Conservation (phyloP, 92 coral and sea anemone species). For the Porites divaricata region DNA sequence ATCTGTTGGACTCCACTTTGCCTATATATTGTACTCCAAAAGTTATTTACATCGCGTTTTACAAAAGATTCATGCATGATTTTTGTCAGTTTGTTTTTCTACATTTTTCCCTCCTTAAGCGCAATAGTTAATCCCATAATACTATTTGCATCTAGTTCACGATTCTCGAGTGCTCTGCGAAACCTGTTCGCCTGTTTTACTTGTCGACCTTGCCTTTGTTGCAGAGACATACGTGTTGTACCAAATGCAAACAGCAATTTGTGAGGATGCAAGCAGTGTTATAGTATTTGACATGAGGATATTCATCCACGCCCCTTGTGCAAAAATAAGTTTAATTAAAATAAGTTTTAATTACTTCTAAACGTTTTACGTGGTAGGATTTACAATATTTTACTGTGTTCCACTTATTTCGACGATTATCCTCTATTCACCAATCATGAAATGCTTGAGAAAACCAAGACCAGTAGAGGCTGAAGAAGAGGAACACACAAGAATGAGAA, state of each 20-base stretch:
- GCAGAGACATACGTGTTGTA: neutral
- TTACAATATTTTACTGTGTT: neutral
- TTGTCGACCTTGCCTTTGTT: neutral
- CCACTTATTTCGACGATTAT: neutral
- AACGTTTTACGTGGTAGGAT: neutral
- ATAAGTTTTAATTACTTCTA: too few relatives aligned
- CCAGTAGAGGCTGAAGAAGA: neutral
- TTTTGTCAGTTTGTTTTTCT: neutral
- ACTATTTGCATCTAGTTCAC: conserved; percentile 6
- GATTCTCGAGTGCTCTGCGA: neutral
- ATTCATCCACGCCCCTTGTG: too few relatives aligned
- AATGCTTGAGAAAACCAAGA: neutral
- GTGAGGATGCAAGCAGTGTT: too few relatives aligned
- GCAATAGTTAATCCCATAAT: conserved; percentile 9
- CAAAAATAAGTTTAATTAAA: too few relatives aligned
- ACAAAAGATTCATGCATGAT: neutral
- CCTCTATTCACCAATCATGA: conserved; percentile 19
- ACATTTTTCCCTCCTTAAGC: neutral
- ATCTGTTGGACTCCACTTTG: conserved; percentile 12
- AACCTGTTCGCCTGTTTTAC: neutral
- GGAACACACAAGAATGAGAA: neutral
- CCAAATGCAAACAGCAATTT: neutral
- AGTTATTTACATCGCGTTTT: neutral
- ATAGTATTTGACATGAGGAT: too few relatives aligned
- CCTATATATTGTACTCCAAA: neutral